phyloP scores from a whole-genome alignment of 2,888 invertebrate genomes.

The Petrolisthes cinctipes region DNA sequence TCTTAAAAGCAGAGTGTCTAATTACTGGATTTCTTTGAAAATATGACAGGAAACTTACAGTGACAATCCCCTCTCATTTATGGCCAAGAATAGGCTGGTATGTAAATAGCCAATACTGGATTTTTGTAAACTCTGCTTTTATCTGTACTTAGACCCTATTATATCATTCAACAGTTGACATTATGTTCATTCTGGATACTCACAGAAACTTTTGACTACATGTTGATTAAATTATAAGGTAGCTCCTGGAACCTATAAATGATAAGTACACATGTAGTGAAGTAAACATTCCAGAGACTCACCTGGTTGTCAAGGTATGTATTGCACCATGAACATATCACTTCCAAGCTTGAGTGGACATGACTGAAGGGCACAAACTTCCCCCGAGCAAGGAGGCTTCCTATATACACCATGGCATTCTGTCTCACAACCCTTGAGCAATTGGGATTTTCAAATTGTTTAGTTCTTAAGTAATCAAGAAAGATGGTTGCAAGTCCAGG shows the following conservation, averaged over 20 bases:
- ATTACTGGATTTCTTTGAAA: no score
- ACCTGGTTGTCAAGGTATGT: conserved; percentile 77
- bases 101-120: no score
- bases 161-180: no score
- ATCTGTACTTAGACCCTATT: no score
- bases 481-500: conserved; percentile 76
- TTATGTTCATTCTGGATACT: background rate
- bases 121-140: no score
- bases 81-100: no score
- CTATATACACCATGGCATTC: conserved; percentile 80
- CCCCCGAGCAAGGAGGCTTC: conserved; percentile 80
- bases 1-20: no score
- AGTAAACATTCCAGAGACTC: background rate
- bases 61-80: no score
- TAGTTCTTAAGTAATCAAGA: conserved; percentile 80
- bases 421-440: conserved; percentile 78
- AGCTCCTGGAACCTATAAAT: background rate
- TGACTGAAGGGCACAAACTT: conserved; percentile 77
- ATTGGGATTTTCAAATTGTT: conserved; percentile 73
- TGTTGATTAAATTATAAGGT: background rate
- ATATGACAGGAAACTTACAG: no score
- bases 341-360: conserved; percentile 77
- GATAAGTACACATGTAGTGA: background rate
- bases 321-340: conserved; percentile 87
- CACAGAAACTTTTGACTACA: background rate